Conservation (phyloP, 2,888 invertebrate species). For the Tachina grossa region DNA sequence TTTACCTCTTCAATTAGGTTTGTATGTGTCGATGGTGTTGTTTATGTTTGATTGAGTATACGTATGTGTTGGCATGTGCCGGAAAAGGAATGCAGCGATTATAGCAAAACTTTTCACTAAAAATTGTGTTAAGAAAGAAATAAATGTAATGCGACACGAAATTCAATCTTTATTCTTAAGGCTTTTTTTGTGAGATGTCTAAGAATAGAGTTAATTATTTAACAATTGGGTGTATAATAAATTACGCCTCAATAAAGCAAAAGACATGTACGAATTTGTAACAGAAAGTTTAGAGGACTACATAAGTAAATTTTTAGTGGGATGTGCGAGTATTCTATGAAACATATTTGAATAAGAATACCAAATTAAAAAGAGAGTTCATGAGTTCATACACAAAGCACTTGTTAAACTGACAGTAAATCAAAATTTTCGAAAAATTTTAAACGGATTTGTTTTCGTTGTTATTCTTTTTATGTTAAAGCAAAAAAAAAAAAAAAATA, state of each 20-base stretch:
- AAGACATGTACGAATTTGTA: no score
- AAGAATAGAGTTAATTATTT: conserved; percentile 15
- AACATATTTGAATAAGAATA: background rate
- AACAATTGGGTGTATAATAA: background rate
- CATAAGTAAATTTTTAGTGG: no score
- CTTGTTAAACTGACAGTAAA: no score
- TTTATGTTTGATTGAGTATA: conserved; percentile 10
- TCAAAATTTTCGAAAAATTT: no score
- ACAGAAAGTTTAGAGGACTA: no score
- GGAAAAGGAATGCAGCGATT: conserved; percentile 18
- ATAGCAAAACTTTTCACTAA: conserved; percentile 42
- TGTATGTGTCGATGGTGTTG: conserved; percentile 36
- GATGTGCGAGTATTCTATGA: background rate
- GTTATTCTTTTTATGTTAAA: no score
- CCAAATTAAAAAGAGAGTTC: background rate
- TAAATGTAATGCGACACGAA: conserved; percentile 1
- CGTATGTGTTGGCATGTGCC: conserved; percentile 61
- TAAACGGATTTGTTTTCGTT: no score
- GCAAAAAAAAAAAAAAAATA: no score
- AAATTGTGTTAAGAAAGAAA: conserved; percentile 29
- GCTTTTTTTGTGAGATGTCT: background rate
- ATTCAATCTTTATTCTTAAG: conserved; percentile 24
- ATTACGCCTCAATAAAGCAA: background rate
- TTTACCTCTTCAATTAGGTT: conserved; percentile 69
- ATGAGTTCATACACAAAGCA: no score